Conservation (phyloP, 2,888 invertebrate species). For the Thyatira batis region DNA sequence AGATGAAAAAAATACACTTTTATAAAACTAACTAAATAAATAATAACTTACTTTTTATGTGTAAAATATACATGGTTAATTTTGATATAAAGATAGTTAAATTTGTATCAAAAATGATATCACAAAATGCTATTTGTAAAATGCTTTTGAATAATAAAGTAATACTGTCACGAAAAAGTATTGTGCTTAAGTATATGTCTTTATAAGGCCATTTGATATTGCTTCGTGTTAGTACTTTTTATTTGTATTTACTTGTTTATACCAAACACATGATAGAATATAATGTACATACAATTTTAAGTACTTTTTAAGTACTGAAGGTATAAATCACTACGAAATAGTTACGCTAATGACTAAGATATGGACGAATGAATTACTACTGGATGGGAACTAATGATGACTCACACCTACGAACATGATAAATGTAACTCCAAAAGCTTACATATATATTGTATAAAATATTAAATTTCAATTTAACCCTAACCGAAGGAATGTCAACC, state of each 20-base stretch:
- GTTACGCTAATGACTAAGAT: slow-evolving; percentile 75
- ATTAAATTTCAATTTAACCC: slow-evolving; percentile 29
- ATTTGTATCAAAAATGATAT: slow-evolving; percentile 34
- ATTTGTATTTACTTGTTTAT: slow-evolving; percentile 16
- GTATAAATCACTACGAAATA: slow-evolving; percentile 44
- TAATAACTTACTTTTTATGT: neutral
- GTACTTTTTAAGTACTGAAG: slow-evolving; percentile 73
- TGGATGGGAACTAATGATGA: slow-evolving; percentile 59
- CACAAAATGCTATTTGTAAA: slow-evolving; percentile 55
- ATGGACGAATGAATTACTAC: slow-evolving; percentile 77
- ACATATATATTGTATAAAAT: slow-evolving; percentile 27
- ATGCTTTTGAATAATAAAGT: slow-evolving; percentile 47
- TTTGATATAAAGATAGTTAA: neutral
- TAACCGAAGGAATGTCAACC: slow-evolving; percentile 50
- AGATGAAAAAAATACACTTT: neutral
- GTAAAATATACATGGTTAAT: neutral
- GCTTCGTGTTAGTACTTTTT: slow-evolving; percentile 39
- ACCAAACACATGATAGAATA: slow-evolving; percentile 18
- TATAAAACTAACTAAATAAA: neutral
- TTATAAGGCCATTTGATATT: slow-evolving; percentile 70
- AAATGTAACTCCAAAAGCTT: slow-evolving; percentile 49
- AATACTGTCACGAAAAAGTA: slow-evolving; percentile 61
- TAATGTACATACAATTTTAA: slow-evolving; percentile 37
- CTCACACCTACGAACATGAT: slow-evolving; percentile 26
- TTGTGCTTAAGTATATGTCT: slow-evolving; percentile 25